phyloP scores from a whole-genome alignment of 1,140 invertebrate species.

The Zaprionus inermis region DNA sequence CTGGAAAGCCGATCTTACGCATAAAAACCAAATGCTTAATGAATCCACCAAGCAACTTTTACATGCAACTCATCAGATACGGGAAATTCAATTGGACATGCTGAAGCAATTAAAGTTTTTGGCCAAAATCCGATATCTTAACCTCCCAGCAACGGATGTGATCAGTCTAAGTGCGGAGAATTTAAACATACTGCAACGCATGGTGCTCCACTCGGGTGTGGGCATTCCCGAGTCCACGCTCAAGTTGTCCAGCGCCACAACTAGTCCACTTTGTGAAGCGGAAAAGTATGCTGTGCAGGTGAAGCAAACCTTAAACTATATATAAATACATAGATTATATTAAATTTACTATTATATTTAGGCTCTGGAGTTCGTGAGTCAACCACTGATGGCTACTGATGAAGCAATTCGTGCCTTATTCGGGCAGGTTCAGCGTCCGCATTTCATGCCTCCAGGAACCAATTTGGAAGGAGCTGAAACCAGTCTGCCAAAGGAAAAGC shows the following conservation, averaged over 20 bases:
- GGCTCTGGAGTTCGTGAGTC: constrained; percentile 78
- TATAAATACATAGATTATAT: too few species aligned
- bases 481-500: constrained; percentile 19
- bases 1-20: constrained; percentile 92
- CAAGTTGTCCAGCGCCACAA: constrained; percentile 64
- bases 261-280: constrained; percentile 74
- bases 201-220: constrained; percentile 79
- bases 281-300: constrained; percentile 83
- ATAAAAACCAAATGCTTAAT: constrained; percentile 90
- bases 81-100: constrained; percentile 89
- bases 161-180: constrained; percentile 83
- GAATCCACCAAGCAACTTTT: constrained; percentile 90
- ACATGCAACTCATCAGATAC: constrained; percentile 89
- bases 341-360: too few species aligned
- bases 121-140: constrained; percentile 72
- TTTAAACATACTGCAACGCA: constrained; percentile 75
- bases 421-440: constrained; percentile 71
- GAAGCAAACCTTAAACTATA: not conserved
- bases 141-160: constrained; percentile 84
- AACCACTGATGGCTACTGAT: constrained; percentile 80
- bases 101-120: constrained; percentile 87
- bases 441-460: constrained; percentile 32
- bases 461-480: constrained; percentile 10
- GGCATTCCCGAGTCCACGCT: constrained; percentile 76
- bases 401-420: constrained; percentile 80